These are phyloP conservation scores for Dipodomys merriami DNA, from an alignment of 2,113 vertebrate species.

Conservation along the genomic window DNA sequence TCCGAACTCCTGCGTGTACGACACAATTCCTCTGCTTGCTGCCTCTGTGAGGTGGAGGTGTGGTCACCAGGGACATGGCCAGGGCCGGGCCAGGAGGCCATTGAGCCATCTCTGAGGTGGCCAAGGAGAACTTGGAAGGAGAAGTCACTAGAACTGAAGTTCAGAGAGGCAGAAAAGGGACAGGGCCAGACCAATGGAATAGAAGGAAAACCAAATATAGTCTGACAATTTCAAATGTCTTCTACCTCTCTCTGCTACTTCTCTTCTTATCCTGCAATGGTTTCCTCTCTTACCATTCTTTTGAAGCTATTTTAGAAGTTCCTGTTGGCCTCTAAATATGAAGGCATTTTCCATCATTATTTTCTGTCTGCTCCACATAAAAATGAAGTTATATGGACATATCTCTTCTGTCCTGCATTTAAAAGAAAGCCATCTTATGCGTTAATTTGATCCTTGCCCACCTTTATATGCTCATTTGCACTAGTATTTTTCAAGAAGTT, in stretches of 20 bases:
- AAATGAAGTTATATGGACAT: not conserved
- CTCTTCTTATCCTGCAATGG: not conserved
- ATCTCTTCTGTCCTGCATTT: not conserved
- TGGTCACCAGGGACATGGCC: not conserved
- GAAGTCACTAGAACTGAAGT: not conserved
- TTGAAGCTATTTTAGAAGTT: conserved; percentile 21
- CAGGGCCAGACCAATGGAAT: not conserved
- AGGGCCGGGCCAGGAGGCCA: not conserved
- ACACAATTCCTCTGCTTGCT: not conserved
- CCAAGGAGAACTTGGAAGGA: not conserved
- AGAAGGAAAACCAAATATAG: not conserved
- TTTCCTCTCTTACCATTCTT: conserved; percentile 38
- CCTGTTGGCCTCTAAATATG: not conserved
- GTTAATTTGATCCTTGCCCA: not conserved
- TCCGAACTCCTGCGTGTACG: not conserved
- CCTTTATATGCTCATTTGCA: not conserved
- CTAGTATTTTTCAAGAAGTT: not conserved
- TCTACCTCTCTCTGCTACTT: not conserved
- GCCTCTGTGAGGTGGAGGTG: not conserved
- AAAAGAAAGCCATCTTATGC: not conserved
- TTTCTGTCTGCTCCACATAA: conserved; percentile 21
- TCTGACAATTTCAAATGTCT: not conserved
- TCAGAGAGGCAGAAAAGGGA: not conserved
- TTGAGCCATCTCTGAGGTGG: not conserved
- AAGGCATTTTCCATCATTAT: not conserved